Evolutionary conservation across 2,888 invertebrate species (phyloP), one percentile per base, ranked within the genome.

Genomic region (Ariolimax columbianus): DNA sequence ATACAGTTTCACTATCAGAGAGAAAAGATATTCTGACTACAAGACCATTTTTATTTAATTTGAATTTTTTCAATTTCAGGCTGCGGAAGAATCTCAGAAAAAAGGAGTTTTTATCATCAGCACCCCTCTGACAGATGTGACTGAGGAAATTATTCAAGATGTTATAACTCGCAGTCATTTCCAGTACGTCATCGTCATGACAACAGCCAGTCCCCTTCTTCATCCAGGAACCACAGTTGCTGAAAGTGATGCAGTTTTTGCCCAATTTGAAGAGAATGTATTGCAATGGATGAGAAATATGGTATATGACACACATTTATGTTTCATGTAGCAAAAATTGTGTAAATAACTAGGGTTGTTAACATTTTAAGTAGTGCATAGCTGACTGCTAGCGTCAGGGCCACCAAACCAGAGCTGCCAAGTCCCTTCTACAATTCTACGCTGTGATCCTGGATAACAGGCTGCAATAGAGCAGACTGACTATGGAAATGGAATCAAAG

Each of bases 161-260:
- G 95, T 96, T 40, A 95, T 96, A 55, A 93, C 94, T 11, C 95
- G 95, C 89, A 96, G 96, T 93, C 94, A 95, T 66, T 95, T 96
- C 86, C 95, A 96, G 17, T 95, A 95, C 90, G 96, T 96, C 86
- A 95, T 95, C 9, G 93, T 96, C 3, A 94, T 96, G 88, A 95
- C 96, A 30, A 95, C 95, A 40, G 95, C 95, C 1, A 95, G 95
- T 89, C 92, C 95, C 40, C 95, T 95, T 82, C 94, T 96, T 55
- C 95, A 96, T 70, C 38, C 66, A n/a, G 55, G 80, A n/a, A 51
- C 30, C 1, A 55, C 26, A 23, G 43, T 36, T 51, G 59, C 43
- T 38, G 80, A 80, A 14, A 51, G 68, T 77, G 84, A 85, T 14
- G 83, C 84, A 9, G 93, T 93, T n/a, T 93, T 94, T 84, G 88